Base-by-base conservation (phyloP, 2,888 invertebrate species). In the Lingula anatina region DNA sequence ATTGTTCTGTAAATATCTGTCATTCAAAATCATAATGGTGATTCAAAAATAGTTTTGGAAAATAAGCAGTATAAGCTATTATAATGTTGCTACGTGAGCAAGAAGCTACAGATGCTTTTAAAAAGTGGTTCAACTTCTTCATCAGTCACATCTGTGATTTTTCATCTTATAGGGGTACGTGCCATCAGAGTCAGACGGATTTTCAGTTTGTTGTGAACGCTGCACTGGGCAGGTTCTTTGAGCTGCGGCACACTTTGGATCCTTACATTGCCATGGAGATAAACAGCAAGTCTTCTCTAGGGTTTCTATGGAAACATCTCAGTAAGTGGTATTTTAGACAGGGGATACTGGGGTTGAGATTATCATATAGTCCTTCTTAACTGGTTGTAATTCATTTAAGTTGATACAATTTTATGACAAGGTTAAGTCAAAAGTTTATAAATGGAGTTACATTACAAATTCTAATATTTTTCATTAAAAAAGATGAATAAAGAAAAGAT, bases 181-280 rank as follows among this genome's bases (percentile, higher is more conserved):
- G 71, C 41, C 73, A 73, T 47, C 71, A 71, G 49, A 71, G 67
- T 40, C 51, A 61, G 28, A 64, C 68, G 20, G 73, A 73, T 54
- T 72, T 72, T 55, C 72, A 72, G 64, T 72, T 73, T 49, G 45
- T 72, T 18, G 55, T 61, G 7, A 65, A 58, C 45, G 59, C 56
- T 43, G 50, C 61, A 1, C 39, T 72, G 15, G 71, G 67, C 1
- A 57, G 60, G n/a, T 28, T 70, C 4, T 50, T 71, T 54, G 65
- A 64, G 21, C 59, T 71, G 9, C 57, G 72, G 2, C 58, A 68
- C 50, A 64, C 61, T 3, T 56, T 71, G 23, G 56, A 60, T n/a
- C 70, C 73, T 5, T 53, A 61, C 23, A 50, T 55, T 12, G 61
- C 66, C 25, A 65, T 73, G 61, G 62, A 64, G 24, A 38, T 66